Evolutionary conservation across 2,797 vertebrate species (phyloP), one percentile per base, ranked within the genome.

Genomic region (Siniperca undulata): DNA sequence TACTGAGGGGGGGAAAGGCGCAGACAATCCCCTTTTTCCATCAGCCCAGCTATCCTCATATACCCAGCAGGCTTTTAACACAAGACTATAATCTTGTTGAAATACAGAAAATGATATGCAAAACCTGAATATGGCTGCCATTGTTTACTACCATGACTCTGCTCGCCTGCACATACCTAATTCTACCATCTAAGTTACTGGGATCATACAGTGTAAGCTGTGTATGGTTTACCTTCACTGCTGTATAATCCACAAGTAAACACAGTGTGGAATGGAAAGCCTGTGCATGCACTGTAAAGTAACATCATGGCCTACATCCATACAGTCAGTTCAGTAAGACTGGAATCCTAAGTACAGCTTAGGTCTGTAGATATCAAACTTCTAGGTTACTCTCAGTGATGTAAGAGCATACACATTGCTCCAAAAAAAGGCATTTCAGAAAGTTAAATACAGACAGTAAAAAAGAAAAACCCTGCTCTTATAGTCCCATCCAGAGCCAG

Each of bases 311-410:
- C 84, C 82, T 76, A 80, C 73, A 88, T 89, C 75, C 71, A 64
- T 56, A 69, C 77, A 86, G 70, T 75, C 85, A 59, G 40, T 75
- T 80, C 60, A 80, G 76, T 73, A 83, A 75, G 73, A 78, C 42
- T 20, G 19, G 70, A 85, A 88, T 85, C 78, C 56, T 72, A 78
- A 85, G 70, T 75, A 84, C 70, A 84, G 90, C 72, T 90, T 78
- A 86, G 72, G 85, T 87, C 81, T 89, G 85, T 81, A 87, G 56
- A 78, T 83, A 86, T 81, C 60, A 85, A 74, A 88, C 78, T 84
- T 81, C 77, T 67, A 40, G 64, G 83, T 80, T 81, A 61, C 67
- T 70, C 67, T 60, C 55, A 27, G 75, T 85, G 84, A 87, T 38
- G 82, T 61, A 87, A 87, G 44, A 87, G 73, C 24, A 61, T n/a